A percentile compares a stretch with the other conserved stretches of the same genome.
These are phyloP conservation scores for Lithobius niger DNA, from an alignment of 1,140 invertebrate species.

Conservation along the genomic window DNA sequence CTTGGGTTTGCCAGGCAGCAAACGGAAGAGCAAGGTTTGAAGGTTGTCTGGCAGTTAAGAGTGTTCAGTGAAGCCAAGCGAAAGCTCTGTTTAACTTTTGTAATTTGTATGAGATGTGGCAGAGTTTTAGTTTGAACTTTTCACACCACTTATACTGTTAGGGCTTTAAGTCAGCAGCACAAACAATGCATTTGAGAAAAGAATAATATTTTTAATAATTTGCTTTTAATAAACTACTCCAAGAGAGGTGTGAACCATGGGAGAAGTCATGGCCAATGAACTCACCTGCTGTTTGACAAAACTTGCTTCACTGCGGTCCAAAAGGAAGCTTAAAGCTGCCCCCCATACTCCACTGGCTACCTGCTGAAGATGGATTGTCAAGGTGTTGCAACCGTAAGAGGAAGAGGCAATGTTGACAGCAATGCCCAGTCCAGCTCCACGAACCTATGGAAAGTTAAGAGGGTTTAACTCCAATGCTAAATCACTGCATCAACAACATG, in stretches of 20 bases:
- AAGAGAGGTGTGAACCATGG: background rate
- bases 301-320: conserved; percentile 29
- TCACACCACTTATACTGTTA: background rate
- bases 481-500: no score
- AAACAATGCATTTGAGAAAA: background rate
- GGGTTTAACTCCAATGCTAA: no score
- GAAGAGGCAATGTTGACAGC: conserved; percentile 27
- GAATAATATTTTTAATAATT: background rate
- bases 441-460: conserved; percentile 26
- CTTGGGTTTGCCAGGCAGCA: no score
- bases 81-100: no score
- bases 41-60: no score
- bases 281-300: conserved; percentile 31
- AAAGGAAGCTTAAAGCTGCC: conserved; percentile 26
- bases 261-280: no score
- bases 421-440: conserved; percentile 29
- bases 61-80: no score
- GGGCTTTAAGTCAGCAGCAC: background rate
- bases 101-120: background rate
- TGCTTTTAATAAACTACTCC: background rate
- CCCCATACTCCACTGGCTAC: conserved; percentile 31
- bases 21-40: no score
- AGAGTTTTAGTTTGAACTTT: background rate
- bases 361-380: conserved; percentile 28
- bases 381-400: conserved; percentile 25